phyloP scores from a whole-genome alignment of 2,113 vertebrate genomes.

The Zosterops pallidus region DNA sequence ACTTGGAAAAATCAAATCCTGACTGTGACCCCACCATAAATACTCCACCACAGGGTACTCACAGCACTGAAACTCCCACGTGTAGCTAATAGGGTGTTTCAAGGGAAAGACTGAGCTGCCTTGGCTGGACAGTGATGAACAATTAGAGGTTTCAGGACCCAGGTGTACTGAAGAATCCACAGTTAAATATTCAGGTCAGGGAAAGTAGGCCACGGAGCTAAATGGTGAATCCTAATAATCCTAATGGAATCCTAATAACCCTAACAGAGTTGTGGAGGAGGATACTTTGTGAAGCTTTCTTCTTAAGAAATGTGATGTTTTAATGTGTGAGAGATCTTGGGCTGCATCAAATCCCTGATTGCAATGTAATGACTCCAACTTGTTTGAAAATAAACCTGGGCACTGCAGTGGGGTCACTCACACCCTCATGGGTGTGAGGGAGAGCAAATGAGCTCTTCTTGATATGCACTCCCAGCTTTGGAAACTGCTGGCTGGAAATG shows the following conservation, averaged over 20 bases:
- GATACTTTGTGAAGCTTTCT: background rate
- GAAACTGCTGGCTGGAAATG: background rate
- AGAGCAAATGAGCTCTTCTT: background rate
- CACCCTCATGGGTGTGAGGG: background rate
- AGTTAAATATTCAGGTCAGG: conserved; percentile 20
- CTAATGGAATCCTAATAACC: background rate
- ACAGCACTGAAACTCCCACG: background rate
- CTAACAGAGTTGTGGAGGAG: background rate
- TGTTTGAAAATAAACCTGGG: background rate
- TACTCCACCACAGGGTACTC: background rate
- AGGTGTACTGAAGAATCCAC: background rate
- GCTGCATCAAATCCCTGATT: background rate
- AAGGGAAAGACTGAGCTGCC: background rate
- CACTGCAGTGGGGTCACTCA: background rate
- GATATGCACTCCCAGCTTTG: background rate
- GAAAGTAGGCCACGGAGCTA: background rate
- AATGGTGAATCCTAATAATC: background rate
- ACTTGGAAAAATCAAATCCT: background rate
- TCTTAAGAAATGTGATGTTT: background rate
- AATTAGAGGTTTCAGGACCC: background rate
- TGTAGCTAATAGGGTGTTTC: background rate
- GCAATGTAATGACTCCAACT: background rate
- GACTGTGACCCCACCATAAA: background rate
- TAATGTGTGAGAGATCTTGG: background rate
- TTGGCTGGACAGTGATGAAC: conserved; percentile 1